Conservation (phyloP, 2,113 vertebrate species). For the Panthera uncia region DNA sequence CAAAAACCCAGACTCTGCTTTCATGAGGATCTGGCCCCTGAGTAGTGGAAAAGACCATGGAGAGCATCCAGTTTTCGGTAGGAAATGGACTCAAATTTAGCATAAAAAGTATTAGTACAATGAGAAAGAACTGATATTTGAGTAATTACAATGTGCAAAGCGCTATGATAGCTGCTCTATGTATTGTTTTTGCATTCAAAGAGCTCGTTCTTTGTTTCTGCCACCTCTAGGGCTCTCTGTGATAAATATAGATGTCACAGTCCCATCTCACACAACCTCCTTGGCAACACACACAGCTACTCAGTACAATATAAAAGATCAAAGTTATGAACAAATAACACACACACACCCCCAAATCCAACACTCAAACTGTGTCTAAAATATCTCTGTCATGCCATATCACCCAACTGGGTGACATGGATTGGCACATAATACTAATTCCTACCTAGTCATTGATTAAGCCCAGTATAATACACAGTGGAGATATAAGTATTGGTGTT, state of each 20-base stretch:
- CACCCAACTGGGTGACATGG: neutral
- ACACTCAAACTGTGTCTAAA: neutral
- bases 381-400: neutral
- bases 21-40: neutral
- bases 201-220: neutral
- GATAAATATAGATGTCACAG: neutral
- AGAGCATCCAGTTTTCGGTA: neutral
- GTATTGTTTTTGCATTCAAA: neutral
- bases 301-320: neutral
- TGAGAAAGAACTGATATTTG: neutral
- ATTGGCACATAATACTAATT: neutral
- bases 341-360: neutral
- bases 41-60: neutral
- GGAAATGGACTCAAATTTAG: neutral
- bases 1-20: neutral
- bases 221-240: neutral
- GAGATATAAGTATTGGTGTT: no score
- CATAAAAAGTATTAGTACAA: neutral
- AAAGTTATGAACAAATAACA: neutral
- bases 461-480: neutral
- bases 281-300: neutral
- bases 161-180: neutral
- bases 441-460: neutral
- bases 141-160: neutral
- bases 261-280: neutral